A percentile compares a stretch with the other conserved stretches of the same genome.
phyloP scores from a whole-genome alignment of 2,113 vertebrate species.

The Taurulus bubalis region DNA sequence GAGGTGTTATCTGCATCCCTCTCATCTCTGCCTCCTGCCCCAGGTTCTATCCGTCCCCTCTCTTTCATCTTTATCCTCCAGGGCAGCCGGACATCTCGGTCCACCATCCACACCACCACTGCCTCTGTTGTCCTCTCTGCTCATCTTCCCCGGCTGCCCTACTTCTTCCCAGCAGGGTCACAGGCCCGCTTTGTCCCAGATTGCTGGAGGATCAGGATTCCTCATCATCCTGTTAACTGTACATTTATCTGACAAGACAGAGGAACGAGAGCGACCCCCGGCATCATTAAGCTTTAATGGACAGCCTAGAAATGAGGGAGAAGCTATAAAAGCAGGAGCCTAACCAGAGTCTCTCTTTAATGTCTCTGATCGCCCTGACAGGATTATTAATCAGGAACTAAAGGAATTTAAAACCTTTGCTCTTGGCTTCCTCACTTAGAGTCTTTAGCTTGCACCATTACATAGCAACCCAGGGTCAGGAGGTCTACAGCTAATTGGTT shows the following conservation, averaged over 20 bases:
- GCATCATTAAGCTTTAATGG: slow-evolving; percentile 99
- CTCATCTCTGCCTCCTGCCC: slow-evolving; percentile 67
- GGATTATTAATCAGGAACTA: slow-evolving; percentile 95
- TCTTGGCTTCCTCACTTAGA: slow-evolving; percentile 84
- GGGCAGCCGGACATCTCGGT: slow-evolving; percentile 54
- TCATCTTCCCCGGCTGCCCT: slow-evolving; percentile 64
- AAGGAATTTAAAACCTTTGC: slow-evolving; percentile 92
- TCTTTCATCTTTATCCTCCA: slow-evolving; percentile 68
- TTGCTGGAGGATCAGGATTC: slow-evolving; percentile 88
- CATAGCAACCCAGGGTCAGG: slow-evolving; percentile 83
- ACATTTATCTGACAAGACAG: slow-evolving; percentile 98
- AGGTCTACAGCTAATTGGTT: slow-evolving; percentile 87
- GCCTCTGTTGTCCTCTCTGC: slow-evolving; percentile 55
- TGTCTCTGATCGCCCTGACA: slow-evolving; percentile 93
- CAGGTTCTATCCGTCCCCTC: slow-evolving; percentile 42
- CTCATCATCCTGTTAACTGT: slow-evolving; percentile 98
- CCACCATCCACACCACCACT: slow-evolving; percentile 58
- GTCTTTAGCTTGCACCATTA: slow-evolving; percentile 80
- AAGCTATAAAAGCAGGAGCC: slow-evolving; percentile 84
- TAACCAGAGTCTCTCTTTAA: slow-evolving; percentile 92
- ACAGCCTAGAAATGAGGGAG: slow-evolving; percentile 90
- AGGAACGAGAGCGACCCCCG: slow-evolving; percentile 88
- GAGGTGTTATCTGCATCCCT: slow-evolving; percentile 68
- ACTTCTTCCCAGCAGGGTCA: slow-evolving; percentile 76
- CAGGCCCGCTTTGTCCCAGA: slow-evolving; percentile 81